Base-by-base conservation (phyloP, 1,140 invertebrate genomes). In the Scaptodrosophila lebanonensis region DNA sequence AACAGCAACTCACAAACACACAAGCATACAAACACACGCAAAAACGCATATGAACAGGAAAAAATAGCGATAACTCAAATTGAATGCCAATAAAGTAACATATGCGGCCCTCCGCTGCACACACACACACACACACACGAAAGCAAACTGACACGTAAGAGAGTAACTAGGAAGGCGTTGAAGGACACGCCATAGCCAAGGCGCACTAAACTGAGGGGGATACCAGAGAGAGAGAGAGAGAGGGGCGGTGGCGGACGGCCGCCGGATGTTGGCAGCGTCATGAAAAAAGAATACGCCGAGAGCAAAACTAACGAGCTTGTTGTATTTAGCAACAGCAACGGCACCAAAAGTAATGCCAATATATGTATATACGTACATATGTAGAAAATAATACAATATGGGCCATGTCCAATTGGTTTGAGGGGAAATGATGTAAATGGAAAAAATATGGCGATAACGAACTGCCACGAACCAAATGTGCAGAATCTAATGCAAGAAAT, bases 1-100 rank as follows among this genome's bases (percentile, higher is more conserved):
- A 49, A 20, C 29, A 53, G 20, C 12, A 33, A 33, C 8, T n/a
- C 3, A 33, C 8, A 33, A 33, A n/a, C 3, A 33, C 22, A 33
- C 32, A 53, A 20, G 11, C 13, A 42, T 6, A 25, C 9, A 40
- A 50, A 71, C 25, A 48, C 22, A 39, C 7, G 29, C 13, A 68
- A 60, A 66, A 70, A 62, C 71, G 61, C 66, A 76, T 70, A 76
- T 76, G 71, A 70, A 76, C 71, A 76, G 71, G 71, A 76, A 76
- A 76, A 76, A 76, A 76, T 76, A 76, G 71, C 71, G 71, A 76
- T 76, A 76, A 76, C 71, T 76, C 71, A 76, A 76, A 76, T 76
- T 76, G 71, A 76, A 76, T 76, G 71, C 71, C 71, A 76, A 76
- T 76, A 76, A 76, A 76, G 71, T 76, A 76, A 76, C 71, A 76